Percentiles rank a stretch among this genome's conserved stretches.
phyloP scores from a whole-genome alignment of 2,888 invertebrate genomes.

The Mesochorus sp. region DNA sequence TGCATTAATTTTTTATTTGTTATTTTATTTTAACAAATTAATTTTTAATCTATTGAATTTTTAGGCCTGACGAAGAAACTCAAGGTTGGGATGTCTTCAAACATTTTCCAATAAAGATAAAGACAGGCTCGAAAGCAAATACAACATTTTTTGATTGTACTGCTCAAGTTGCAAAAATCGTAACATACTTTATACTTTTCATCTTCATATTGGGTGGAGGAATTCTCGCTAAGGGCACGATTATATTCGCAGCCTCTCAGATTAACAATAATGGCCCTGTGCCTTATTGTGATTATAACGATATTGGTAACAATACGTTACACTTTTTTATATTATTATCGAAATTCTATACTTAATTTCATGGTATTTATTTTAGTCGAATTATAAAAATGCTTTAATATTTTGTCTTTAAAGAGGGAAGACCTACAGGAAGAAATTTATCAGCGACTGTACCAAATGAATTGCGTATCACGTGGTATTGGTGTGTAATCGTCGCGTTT shows the following conservation, averaged over 20 bases:
- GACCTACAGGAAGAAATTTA: conserved; percentile 85
- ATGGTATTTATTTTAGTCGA: no score
- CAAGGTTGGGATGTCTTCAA: conserved; percentile 92
- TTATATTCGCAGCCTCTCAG: conserved; percentile 89
- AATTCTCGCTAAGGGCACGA: conserved; percentile 88
- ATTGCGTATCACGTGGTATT: conserved; percentile 90
- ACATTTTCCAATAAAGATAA: conserved; percentile 87
- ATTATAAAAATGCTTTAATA: conserved; percentile 46
- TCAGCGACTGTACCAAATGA: conserved; percentile 85
- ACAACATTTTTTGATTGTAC: conserved; percentile 85
- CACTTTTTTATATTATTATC: no score
- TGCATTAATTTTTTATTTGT: not conserved
- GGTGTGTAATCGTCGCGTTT: conserved; percentile 90
- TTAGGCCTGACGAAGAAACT: conserved; percentile 78
- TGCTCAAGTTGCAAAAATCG: conserved; percentile 86
- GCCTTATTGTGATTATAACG: conserved; percentile 84
- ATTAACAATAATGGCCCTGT: conserved; percentile 84
- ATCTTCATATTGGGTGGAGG: conserved; percentile 86
- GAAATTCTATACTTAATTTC: not conserved
- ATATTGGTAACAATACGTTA: conserved; percentile 77
- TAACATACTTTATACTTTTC: conserved; percentile 88
- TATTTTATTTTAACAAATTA: not conserved
- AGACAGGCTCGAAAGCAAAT: conserved; percentile 87
- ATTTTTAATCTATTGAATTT: conserved; percentile 20
- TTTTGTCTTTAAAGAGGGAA: conserved; percentile 57